phyloP scores from a whole-genome alignment of 2,113 vertebrate species.

The Herpetotheres cachinnans region DNA sequence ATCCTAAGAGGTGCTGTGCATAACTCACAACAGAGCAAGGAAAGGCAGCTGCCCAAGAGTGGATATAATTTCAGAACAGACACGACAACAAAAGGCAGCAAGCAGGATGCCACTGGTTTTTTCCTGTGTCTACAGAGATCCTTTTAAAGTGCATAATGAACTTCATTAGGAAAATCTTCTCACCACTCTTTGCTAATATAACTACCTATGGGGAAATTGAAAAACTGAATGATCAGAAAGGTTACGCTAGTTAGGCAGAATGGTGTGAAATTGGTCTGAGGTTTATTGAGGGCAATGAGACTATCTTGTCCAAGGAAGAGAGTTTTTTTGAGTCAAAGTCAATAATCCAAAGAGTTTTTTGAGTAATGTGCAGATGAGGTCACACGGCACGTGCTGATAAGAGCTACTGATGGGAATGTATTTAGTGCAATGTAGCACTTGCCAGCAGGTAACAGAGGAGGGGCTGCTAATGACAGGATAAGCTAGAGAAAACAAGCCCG shows the following conservation, averaged over 20 bases:
- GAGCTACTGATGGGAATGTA: neutral
- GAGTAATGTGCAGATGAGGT: neutral
- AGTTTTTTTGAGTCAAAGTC: neutral
- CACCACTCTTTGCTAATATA: neutral
- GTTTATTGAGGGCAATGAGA: neutral
- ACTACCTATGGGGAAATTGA: neutral
- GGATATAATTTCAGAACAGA: neutral
- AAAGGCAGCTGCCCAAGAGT: neutral
- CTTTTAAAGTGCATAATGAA: neutral
- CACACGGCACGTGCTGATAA: neutral
- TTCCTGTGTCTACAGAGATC: neutral
- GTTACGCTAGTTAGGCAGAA: neutral
- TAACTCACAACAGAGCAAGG: neutral
- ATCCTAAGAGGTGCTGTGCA: neutral
- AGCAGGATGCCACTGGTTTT: neutral
- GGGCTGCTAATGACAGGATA: neutral
- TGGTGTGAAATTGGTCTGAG: neutral
- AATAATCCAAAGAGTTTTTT: neutral
- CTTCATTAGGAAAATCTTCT: constrained; percentile 1
- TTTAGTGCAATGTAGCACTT: neutral
- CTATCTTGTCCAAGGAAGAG: neutral
- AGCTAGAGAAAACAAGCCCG: neutral
- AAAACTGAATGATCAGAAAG: neutral
- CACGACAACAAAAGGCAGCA: neutral
- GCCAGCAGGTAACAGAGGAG: neutral